These are phyloP conservation scores for Pseudotriccus pelzelni DNA, from an alignment of 2,797 vertebrate genomes.

Conservation along the genomic window DNA sequence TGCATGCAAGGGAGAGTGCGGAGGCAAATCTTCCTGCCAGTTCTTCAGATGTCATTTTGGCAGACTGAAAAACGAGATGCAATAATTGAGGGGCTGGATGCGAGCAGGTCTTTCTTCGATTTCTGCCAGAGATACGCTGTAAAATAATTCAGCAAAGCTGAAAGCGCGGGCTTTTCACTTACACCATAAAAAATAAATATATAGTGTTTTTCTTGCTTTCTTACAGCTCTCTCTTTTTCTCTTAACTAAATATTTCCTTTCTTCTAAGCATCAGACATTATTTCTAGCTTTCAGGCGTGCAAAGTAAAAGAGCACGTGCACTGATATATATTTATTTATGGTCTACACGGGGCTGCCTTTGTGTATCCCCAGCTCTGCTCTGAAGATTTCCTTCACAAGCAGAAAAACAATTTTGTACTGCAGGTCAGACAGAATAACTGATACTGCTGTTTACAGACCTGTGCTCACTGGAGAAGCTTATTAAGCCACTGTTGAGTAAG, in stretches of 20 bases:
- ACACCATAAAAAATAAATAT: slow-evolving; percentile 43
- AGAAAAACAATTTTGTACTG: slow-evolving; percentile 2
- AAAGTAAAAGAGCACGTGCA: not conserved
- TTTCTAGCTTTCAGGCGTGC: slow-evolving; percentile 10
- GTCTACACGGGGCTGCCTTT: not conserved
- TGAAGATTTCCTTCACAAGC: slow-evolving; percentile 36
- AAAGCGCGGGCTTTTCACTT: slow-evolving; percentile 41
- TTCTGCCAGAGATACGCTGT: slow-evolving; percentile 18
- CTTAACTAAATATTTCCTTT: slow-evolving; percentile 63
- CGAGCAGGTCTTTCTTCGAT: slow-evolving; percentile 27
- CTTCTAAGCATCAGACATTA: slow-evolving; percentile 33
- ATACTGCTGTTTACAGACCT: not conserved
- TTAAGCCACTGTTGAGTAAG: not conserved
- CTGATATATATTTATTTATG: slow-evolving; percentile 1
- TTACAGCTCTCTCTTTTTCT: not conserved
- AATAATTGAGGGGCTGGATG: slow-evolving; percentile 48
- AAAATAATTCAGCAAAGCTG: slow-evolving; percentile 51
- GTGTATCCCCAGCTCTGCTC: slow-evolving; percentile 15
- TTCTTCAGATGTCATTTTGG: slow-evolving; percentile 42
- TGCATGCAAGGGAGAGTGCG: not conserved
- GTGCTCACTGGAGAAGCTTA: not conserved
- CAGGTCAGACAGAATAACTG: slow-evolving; percentile 46
- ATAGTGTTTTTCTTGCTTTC: slow-evolving; percentile 51
- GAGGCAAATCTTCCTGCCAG: slow-evolving; percentile 23
- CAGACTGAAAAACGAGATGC: not conserved